phyloP scores from a whole-genome alignment of 2,113 vertebrate species.

The Actinemys pallida region DNA sequence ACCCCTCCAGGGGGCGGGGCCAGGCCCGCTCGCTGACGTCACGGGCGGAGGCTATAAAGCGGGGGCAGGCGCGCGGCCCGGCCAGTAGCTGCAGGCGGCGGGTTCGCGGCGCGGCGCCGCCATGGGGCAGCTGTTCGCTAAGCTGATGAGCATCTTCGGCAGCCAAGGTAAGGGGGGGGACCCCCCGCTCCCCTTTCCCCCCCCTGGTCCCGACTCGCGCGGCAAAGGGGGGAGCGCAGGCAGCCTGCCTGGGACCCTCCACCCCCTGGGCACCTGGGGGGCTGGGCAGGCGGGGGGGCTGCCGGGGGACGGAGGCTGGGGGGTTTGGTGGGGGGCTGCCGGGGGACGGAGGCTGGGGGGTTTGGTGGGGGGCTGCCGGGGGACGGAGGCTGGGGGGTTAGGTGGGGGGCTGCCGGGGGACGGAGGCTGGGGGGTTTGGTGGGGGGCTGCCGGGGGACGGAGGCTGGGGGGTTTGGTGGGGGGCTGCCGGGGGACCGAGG shows the following conservation, averaged over 20 bases:
- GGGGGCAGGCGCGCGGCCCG: neutral
- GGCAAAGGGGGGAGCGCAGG: too few species aligned
- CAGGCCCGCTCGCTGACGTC: neutral
- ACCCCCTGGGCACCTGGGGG: fast-evolving
- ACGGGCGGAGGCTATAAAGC: neutral
- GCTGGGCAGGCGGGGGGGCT: neutral
- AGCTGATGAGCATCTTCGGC: conserved; percentile 55
- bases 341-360: neutral
- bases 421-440: too few species aligned
- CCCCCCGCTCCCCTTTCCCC: too few species aligned
- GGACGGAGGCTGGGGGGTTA: neutral
- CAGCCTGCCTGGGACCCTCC: neutral
- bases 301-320: neutral
- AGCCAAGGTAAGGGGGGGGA: conserved; percentile 38
- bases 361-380: neutral
- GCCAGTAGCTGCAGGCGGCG: neutral
- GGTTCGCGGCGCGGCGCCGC: neutral
- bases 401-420: neutral
- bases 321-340: too few species aligned
- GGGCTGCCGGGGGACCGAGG: too few species aligned
- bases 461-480: too few species aligned
- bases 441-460: too few species aligned
- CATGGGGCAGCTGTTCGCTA: conserved; percentile 63
- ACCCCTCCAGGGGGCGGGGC: neutral
- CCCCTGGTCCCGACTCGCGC: too few species aligned